Evolutionary conservation across 1,140 invertebrate genomes (phyloP), one percentile per base, ranked within the genome.

Genomic region (Dinoponera quadriceps): DNA sequence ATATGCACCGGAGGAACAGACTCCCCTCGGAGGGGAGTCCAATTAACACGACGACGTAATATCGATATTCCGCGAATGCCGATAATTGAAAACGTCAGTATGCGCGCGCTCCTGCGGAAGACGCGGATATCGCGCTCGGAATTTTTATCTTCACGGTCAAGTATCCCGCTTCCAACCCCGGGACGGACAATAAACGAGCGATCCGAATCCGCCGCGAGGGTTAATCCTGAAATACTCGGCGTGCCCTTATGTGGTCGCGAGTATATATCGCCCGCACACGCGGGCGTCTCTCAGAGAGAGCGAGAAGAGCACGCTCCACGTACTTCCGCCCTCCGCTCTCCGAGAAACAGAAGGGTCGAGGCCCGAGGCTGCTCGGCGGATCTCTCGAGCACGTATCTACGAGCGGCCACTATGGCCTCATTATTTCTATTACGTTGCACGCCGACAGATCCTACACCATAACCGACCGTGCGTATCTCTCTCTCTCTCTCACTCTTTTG

Each of bases 351-450:
- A 65, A 78, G 80, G 88, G 62, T 48, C 66, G 78, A 66, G 51
- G 81, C 90, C 74, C 49, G 63, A 62, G 87, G 89, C 90, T 66
- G 82, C 51, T 87, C 84, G 78, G 73, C 60, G 77, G 84, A 77
- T 83, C 87, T 83, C 87, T 88, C 78, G 80, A 71, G 68, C 74
- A 88, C 51, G 83, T 90, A 85, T 88, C 86, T 77, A 78, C 55
- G 72, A 57, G 54, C 73, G 82, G 60, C 84, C 86, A 85, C 73
- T 88, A 59, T 82, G 85, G 83, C 87, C 88, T 90, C 86, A 85
- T 90, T 91, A 90, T 91, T 90, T 89, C 90, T 87, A 85, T 88
- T 87, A 88, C 81, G 85, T 85, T 59, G 81, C 49, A 77, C 75
- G 77, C 83, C 83, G 66, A 86, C 82, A 82, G 88, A 88, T 82